Base-by-base conservation (phyloP, 2,113 vertebrate species). In the Limanda limanda region DNA sequence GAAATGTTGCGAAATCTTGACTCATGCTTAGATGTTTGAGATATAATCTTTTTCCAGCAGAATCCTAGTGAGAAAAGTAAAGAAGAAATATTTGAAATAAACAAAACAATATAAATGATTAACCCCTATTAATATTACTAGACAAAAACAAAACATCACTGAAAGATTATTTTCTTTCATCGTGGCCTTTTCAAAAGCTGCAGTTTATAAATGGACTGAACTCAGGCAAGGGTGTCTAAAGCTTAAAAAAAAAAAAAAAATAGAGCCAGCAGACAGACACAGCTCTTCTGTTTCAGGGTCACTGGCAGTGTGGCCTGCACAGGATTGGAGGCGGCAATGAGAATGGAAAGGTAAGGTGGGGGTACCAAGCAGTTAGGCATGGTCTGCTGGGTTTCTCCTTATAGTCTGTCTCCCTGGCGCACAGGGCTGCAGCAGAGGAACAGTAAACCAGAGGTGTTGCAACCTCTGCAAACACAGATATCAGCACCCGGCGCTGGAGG, bases 221-320 rank as follows among this genome's bases (percentile, higher is more conserved):
- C 27, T 71, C 56, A 71, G 64, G 68, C 72, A 52, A 68, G 45
- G 51, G 57, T 40, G 24, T 67, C 40, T 58, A 54, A 66, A 54
- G 8, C 10, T 7, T 7, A 52, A n/a, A 52, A 9, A 52, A 6
- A n/a, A 4, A 52, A 52, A 35, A 57, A 54, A 21, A 51, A 35
- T 12, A 51, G 21, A 64, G 24, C 18, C 2, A 21, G 64, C 51
- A 68, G 52, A 74, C 64, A 62, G 42, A 54, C 25, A 66, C 70
- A 57, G 65, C 0, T 51, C 40, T 74, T 56, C 18, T 27, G 48
- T 84, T 84, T 88, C 64, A 81, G 85, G 88, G 85, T 90, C 80
- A 89, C 21, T 25, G 52, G 47, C 61, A 65, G 74, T 45, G 63
- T 55, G 23, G 55, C 61, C 35, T 76, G 66, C 56, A 67, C 65